A percentile compares a stretch with the other conserved stretches of the same genome.
These are phyloP conservation scores for Hedya salicella DNA, from an alignment of 2,888 invertebrate species.

Conservation along the genomic window DNA sequence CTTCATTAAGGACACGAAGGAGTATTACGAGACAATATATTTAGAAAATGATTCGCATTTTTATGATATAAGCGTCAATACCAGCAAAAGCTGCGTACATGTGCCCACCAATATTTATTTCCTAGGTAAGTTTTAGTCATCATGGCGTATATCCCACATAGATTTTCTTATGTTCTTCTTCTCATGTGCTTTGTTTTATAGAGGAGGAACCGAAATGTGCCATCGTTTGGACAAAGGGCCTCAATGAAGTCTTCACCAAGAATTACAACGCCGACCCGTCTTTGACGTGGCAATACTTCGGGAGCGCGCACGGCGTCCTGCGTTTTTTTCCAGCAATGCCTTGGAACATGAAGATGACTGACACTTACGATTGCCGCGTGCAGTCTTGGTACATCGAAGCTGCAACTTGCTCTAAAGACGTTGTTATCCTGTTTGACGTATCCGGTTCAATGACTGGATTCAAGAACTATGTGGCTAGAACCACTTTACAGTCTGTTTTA, in stretches of 20 bases:
- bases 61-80: constrained; percentile 92
- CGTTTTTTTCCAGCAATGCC: constrained; percentile 95
- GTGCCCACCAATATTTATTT: constrained; percentile 98
- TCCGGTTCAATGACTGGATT: constrained; percentile 98
- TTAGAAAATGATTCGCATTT: constrained; percentile 92
- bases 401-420: constrained; percentile 98
- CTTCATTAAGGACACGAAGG: constrained; percentile 65
- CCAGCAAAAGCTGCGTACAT: constrained; percentile 93
- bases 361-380: constrained; percentile 96
- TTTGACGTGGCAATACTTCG: constrained; percentile 98
- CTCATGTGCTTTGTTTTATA: constrained; percentile 55
- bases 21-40: constrained; percentile 85
- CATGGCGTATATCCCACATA: too few species aligned
- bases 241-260: constrained; percentile 92
- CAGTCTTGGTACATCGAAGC: constrained; percentile 99
- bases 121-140: constrained; percentile 79
- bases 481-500: constrained; percentile 94
- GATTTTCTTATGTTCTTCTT: background rate
- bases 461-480: constrained; percentile 90
- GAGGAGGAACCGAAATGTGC: constrained; percentile 69
- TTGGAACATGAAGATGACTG: constrained; percentile 85
- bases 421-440: constrained; percentile 96
- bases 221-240: constrained; percentile 94
- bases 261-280: constrained; percentile 96
- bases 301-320: constrained; percentile 96